Evolutionary conservation across 92 coral and sea anemone genomes (phyloP).

Genomic region (Plumapathes pennacea): DNA sequence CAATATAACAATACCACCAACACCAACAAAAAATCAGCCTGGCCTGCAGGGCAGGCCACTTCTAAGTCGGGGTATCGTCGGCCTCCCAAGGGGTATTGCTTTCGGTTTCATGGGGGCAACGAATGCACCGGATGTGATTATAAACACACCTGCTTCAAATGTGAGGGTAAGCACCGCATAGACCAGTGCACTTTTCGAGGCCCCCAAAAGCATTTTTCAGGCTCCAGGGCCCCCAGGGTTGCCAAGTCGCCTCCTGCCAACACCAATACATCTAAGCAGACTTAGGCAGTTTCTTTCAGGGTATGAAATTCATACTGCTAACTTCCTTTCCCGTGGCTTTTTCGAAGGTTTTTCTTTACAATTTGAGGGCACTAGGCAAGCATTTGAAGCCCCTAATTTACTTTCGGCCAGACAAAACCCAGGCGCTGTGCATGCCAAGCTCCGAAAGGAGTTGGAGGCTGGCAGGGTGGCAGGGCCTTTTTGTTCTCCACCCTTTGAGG

Average conservation of each 20-base stretch:
- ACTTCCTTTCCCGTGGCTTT: constrained; percentile 1
- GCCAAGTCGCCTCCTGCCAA: too few relatives aligned
- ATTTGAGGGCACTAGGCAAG: not conserved
- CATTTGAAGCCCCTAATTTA: constrained; percentile 11
- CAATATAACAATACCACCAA: constrained; percentile 10
- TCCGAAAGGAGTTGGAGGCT: constrained; percentile 14
- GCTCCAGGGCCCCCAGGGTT: too few relatives aligned
- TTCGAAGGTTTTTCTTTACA: constrained; percentile 5
- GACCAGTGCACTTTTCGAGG: too few relatives aligned
- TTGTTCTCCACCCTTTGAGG: constrained; percentile 6
- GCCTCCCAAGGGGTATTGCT: constrained; percentile 28
- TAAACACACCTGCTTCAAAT: constrained; percentile 48
- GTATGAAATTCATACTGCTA: too few relatives aligned
- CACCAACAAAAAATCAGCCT: constrained; percentile 14
- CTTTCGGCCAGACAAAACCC: constrained; percentile 4
- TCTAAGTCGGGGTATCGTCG: constrained; percentile 1
- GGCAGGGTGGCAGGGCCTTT: constrained; percentile 26
- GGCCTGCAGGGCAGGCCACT: not conserved
- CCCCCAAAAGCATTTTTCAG: too few relatives aligned
- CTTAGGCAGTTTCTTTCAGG: too few relatives aligned
- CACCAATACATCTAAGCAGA: too few relatives aligned
- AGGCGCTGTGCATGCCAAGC: constrained; percentile 1
- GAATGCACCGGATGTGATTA: constrained; percentile 34
- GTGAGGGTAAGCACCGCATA: constrained; percentile 25
- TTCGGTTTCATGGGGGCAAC: constrained; percentile 7